Evolutionary conservation across 1,140 invertebrate species (phyloP).

Genomic region (Pararge aegeria): DNA sequence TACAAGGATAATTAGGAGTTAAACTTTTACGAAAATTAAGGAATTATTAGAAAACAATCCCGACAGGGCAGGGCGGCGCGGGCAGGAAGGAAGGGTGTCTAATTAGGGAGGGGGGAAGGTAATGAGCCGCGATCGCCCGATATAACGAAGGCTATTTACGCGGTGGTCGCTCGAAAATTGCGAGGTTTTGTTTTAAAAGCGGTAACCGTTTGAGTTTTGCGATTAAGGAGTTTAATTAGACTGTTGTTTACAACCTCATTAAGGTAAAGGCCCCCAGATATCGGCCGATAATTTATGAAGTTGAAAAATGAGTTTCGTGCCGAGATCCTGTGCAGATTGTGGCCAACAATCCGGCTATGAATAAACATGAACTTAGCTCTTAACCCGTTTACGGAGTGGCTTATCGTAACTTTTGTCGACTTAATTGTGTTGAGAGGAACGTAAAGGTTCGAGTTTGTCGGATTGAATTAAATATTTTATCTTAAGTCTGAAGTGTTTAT

Average conservation of each 20-base stretch:
- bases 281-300: constrained; percentile 72
- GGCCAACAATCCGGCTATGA: constrained; percentile 48
- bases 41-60: constrained; percentile 78
- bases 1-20: constrained; percentile 58
- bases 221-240: constrained; percentile 80
- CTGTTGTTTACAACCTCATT: constrained; percentile 79
- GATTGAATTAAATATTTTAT: not conserved
- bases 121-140: constrained; percentile 78
- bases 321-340: constrained; percentile 49
- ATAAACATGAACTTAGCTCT: constrained; percentile 49
- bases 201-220: constrained; percentile 78
- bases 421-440: constrained; percentile 25
- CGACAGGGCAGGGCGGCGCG: constrained; percentile 38
- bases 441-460: constrained; percentile 1
- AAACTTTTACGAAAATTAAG: constrained; percentile 65
- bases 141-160: constrained; percentile 77
- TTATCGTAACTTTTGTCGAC: constrained; percentile 29
- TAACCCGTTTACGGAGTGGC: constrained; percentile 28
- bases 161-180: constrained; percentile 75
- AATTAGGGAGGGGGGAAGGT: constrained; percentile 75
- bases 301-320: constrained; percentile 72
- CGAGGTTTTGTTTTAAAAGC: constrained; percentile 77
- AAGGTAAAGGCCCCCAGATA: constrained; percentile 61
- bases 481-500: too few relatives aligned
- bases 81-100: constrained; percentile 61